Evolutionary conservation across 2,888 invertebrate species (phyloP).

Genomic region (Galerucella nymphaeae): DNA sequence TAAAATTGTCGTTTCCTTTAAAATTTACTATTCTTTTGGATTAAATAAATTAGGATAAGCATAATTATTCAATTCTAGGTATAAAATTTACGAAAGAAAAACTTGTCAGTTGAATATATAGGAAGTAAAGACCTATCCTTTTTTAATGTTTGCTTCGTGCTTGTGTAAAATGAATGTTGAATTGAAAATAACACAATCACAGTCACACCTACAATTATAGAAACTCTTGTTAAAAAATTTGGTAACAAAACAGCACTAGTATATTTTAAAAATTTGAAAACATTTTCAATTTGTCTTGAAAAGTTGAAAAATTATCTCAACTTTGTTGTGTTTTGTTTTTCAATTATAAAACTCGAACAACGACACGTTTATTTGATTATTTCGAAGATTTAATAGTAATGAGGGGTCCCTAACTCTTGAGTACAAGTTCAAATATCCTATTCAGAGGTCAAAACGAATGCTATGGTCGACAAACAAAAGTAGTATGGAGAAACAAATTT

Average conservation of each 20-base stretch:
- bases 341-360: too few relatives aligned
- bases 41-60: background rate
- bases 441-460: conserved; percentile 46
- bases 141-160: background rate
- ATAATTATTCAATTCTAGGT: background rate
- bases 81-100: background rate
- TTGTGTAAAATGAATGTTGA: background rate
- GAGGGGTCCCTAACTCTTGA: conserved; percentile 21
- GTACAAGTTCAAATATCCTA: conserved; percentile 53
- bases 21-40: background rate
- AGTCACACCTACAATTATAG: background rate
- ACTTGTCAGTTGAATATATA: background rate
- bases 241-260: too few relatives aligned
- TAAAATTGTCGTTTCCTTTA: background rate
- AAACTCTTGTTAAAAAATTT: too few relatives aligned
- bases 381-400: background rate
- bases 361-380: too few relatives aligned
- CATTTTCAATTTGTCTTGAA: too few relatives aligned
- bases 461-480: conserved; percentile 29
- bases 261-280: too few relatives aligned
- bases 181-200: background rate
- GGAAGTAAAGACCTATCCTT: background rate
- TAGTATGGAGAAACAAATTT: conserved; percentile 33
- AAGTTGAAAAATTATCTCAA: too few relatives aligned
- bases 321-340: too few relatives aligned